Base-by-base conservation (phyloP, 2,888 invertebrate genomes). In the Melanostoma scalare region DNA sequence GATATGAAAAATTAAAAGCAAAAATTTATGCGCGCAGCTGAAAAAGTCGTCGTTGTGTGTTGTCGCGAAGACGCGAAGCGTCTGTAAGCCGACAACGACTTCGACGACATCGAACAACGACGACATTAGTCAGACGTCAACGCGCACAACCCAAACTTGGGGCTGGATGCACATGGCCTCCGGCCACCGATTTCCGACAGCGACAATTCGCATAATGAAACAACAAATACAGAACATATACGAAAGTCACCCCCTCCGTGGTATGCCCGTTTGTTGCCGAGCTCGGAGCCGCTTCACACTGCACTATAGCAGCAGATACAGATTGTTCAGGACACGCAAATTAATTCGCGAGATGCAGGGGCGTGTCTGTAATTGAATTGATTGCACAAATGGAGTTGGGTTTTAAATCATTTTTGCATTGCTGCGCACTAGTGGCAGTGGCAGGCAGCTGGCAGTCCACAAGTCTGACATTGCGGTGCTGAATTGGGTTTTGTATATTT, bases 301-400 rank as follows among this genome's bases (percentile, higher is more conserved):
- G 20, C 20, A 73, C 63, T 77, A n/a, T n/a, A 36, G 10, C 71
- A 52, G 38, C 52, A 77, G 68, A 63, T 81, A 81, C 60, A 72
- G 81, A 81, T 81, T 76, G 77, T 69, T 58, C 56, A 36, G 31
- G 55, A 63, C 72, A 82, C 81, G 82, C 82, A 82, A 82, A 82
- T 82, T 82, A 82, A 82, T 82, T 77, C 84, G 69, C 61, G 50
- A 79, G 74, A 79, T 79, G 71, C 79, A 31, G 78, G 73, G 84
- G 84, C 79, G 84, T 84, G 84, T 35, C 74, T 50, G 75, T 74
- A 84, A 79, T 84, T 84, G 84, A 84, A 84, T 84, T 78, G 79
- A 84, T 79, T 84, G 79, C 84, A 79, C 84, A 79, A 84, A 84
- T 71, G 84, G 42, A 79, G 79, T 79, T 38, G 65, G 61, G 53